phyloP scores from a whole-genome alignment of 2,797 vertebrate species.

The Distichodus sexfasciatus region DNA sequence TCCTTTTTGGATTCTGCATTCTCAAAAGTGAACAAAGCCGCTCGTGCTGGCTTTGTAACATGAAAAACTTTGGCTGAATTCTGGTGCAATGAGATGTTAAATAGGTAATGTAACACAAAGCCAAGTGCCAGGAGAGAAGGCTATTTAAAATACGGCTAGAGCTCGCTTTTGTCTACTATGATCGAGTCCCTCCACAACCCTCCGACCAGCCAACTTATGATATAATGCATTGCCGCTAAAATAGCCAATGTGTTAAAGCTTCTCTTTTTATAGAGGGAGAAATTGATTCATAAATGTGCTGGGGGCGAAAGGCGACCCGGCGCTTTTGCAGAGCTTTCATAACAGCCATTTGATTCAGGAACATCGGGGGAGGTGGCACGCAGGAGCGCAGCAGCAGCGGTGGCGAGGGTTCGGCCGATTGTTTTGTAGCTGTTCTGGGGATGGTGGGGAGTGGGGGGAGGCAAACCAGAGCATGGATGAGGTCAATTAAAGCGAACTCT shows the following conservation, averaged over 20 bases:
- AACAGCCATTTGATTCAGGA: slow-evolving; percentile 74
- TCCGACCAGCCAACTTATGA: slow-evolving; percentile 73
- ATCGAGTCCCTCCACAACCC: slow-evolving; percentile 63
- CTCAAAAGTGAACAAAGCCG: slow-evolving; percentile 15
- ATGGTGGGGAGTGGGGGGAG: slow-evolving; percentile 60
- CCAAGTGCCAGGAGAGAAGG: slow-evolving; percentile 63
- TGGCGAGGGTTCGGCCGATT: slow-evolving; percentile 72
- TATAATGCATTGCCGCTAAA: slow-evolving; percentile 81
- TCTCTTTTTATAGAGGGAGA: slow-evolving; percentile 70
- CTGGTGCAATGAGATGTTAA: slow-evolving; percentile 40
- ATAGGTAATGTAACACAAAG: slow-evolving; percentile 51
- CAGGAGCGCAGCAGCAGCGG: slow-evolving; percentile 57
- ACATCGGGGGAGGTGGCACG: slow-evolving; percentile 72
- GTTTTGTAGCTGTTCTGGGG: slow-evolving; percentile 72
- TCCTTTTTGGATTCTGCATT: not conserved
- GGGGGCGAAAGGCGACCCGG: slow-evolving; percentile 69
- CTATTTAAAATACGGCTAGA: slow-evolving; percentile 64
- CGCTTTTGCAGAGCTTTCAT: slow-evolving; percentile 76
- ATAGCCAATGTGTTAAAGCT: slow-evolving; percentile 79
- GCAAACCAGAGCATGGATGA: slow-evolving; percentile 59
- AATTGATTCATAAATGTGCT: slow-evolving; percentile 80
- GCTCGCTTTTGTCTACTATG: slow-evolving; percentile 63
- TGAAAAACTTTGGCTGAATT: not conserved
- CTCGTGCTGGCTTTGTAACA: slow-evolving; percentile 20
- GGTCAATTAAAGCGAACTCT: slow-evolving; percentile 74